Conservation (phyloP, 2,797 vertebrate species). For the Myotis planiceps region DNA sequence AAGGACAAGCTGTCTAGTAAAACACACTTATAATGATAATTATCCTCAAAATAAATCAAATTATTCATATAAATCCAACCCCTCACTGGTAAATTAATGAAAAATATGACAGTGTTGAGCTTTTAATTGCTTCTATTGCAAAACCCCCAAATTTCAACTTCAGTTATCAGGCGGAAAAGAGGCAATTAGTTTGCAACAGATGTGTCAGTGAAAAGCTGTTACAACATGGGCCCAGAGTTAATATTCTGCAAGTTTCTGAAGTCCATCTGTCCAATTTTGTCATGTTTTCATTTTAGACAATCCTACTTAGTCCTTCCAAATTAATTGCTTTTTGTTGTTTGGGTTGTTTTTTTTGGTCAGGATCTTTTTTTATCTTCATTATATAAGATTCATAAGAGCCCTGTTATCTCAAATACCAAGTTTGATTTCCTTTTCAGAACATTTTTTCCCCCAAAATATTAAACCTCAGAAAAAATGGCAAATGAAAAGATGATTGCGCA, state of each 20-base stretch:
- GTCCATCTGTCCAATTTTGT: conserved; percentile 82
- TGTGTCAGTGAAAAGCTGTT: conserved; percentile 70
- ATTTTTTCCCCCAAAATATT: conserved; percentile 75
- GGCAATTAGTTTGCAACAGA: conserved; percentile 84
- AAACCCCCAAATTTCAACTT: conserved; percentile 73
- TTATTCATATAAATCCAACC: conserved; percentile 79
- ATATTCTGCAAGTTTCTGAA: conserved; percentile 84
- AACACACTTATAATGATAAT: conserved; percentile 80
- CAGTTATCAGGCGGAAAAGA: conserved; percentile 77
- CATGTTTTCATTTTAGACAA: conserved; percentile 81
- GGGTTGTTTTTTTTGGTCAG: conserved; percentile 66
- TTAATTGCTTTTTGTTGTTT: conserved; percentile 82
- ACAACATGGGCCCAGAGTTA: conserved; percentile 76
- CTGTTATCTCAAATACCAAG: conserved; percentile 71
- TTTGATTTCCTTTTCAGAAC: conserved; percentile 86
- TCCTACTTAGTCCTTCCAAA: conserved; percentile 75
- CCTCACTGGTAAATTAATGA: conserved; percentile 78
- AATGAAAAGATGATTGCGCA: conserved; percentile 80
- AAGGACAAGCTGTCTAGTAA: conserved; percentile 80
- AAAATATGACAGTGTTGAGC: conserved; percentile 73
- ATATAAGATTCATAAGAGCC: conserved; percentile 69
- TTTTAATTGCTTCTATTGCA: conserved; percentile 83
- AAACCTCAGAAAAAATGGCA: conserved; percentile 69
- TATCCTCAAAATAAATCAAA: conserved; percentile 84
- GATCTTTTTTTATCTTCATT: conserved; percentile 68